Evolutionary conservation across 2,113 vertebrate species (phyloP), one percentile per base, ranked within the genome.

Genomic region (Acrocephalus kingi): DNA sequence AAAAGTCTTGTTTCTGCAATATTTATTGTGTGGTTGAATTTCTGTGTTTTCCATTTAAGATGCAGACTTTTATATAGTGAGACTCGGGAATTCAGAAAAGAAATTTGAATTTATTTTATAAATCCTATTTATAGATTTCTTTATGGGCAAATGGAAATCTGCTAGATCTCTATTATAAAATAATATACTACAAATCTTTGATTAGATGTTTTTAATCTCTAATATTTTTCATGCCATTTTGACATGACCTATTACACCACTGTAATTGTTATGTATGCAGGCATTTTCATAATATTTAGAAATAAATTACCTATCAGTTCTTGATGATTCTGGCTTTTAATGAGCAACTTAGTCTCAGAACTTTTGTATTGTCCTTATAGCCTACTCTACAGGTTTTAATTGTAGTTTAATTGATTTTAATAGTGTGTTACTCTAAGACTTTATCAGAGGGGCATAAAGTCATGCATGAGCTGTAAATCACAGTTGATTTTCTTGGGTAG

Each of bases 31-130:
- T 81, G 6, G 13, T 43, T 92, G 31, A 86, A 93, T 96, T 96
- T 58, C 68, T 58, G 9, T 13, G 28, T 23, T 71, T 96, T 90
- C 77, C 27, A 8, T 85, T 86, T 94, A 88, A 69, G 19, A 33
- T n/a, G 3, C 2, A 74, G 58, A 66, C 21, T 90, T 63, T 28
- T 52, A 66, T 23, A 49, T 9, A 54, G 16, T 21, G 17, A 59
- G 2, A 81, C 24, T 48, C 0, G 3, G 33, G 4, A 84, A 96
- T 59, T 84, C 58, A 77, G 73, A 84, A 87, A 71, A 93, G 66
- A 94, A 92, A 55, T 82, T 35, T 56, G 6, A 91, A 62, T 76
- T 39, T 85, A 46, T 94, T 91, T 94, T 72, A 49, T 90, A 85
- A 90, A 94, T 58, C 13, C 27, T 84, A 66, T 39, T 92, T 62